These are phyloP conservation scores for Drosophila fuyamai DNA, from an alignment of 1,140 invertebrate species.

Conservation along the genomic window DNA sequence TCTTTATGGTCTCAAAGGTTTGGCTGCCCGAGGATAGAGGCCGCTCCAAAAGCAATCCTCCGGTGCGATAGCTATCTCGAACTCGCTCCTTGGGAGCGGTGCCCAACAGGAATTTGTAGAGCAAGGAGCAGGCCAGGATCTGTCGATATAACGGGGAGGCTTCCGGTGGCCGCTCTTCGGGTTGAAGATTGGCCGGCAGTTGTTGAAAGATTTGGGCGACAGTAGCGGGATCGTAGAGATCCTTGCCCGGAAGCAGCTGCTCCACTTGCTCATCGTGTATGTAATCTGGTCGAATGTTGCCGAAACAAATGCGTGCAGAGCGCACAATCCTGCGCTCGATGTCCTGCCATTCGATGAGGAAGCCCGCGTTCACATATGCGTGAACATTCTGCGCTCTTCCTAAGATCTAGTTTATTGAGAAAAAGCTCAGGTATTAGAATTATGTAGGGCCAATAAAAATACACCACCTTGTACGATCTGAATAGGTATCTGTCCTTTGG, in stretches of 20 bases:
- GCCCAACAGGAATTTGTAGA: slow-evolving; percentile 89
- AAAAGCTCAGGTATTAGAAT: too few relatives aligned
- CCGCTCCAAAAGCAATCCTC: slow-evolving; percentile 87
- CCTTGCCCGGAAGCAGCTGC: slow-evolving; percentile 86
- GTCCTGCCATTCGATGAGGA: slow-evolving; percentile 85
- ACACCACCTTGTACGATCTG: slow-evolving; percentile 86
- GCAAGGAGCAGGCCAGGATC: slow-evolving; percentile 87
- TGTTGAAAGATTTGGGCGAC: slow-evolving; percentile 45
- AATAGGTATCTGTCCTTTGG: slow-evolving; percentile 58
- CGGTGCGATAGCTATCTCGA: slow-evolving; percentile 79
- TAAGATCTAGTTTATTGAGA: slow-evolving; percentile 85
- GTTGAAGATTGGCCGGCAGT: slow-evolving; percentile 29
- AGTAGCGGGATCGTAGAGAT: slow-evolving; percentile 81
- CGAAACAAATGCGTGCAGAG: slow-evolving; percentile 86
- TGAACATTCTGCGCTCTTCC: slow-evolving; percentile 92
- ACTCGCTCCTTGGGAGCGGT: slow-evolving; percentile 81
- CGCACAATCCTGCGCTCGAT: slow-evolving; percentile 61
- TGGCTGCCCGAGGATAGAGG: slow-evolving; percentile 90
- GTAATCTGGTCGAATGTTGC: slow-evolving; percentile 89
- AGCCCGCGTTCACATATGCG: slow-evolving; percentile 92
- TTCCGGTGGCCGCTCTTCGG: slow-evolving; percentile 86
- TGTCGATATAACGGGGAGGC: slow-evolving; percentile 88
- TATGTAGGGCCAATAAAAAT: too few relatives aligned
- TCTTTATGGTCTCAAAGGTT: slow-evolving; percentile 89
- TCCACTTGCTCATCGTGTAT: slow-evolving; percentile 90